These are phyloP conservation scores for Azorinus chamasolen DNA, from an alignment of 2,888 invertebrate species.

Conservation along the genomic window DNA sequence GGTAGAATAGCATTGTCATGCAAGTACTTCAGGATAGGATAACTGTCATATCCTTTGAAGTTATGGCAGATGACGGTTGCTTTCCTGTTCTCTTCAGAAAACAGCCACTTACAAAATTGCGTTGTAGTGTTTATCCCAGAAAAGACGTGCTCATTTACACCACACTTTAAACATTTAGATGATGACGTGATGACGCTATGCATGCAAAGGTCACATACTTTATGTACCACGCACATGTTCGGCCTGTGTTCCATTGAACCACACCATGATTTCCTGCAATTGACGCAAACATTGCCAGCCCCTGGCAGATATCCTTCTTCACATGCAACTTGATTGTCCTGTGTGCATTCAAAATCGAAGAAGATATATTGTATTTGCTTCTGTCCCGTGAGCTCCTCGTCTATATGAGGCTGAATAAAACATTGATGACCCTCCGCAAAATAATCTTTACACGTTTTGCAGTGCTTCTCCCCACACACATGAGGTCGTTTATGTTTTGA, in stretches of 20 bases:
- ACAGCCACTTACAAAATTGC: conserved; percentile 47
- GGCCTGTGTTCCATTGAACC: too few relatives aligned
- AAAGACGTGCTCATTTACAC: conserved; percentile 37
- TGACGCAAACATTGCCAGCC: conserved; percentile 25
- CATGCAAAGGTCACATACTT: conserved; percentile 38
- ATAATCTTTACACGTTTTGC: conserved; percentile 33
- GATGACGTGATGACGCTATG: conserved; percentile 20
- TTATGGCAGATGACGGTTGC: conserved; percentile 53
- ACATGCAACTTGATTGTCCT: conserved; percentile 14
- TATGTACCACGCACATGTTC: conserved; percentile 54
- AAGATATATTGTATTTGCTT: conserved; percentile 11
- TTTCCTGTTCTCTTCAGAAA: conserved; percentile 43
- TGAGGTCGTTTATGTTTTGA: conserved; percentile 11
- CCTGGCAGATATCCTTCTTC: conserved; percentile 22
- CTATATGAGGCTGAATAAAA: conserved; percentile 21
- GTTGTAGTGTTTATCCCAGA: conserved; percentile 26
- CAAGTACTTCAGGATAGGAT: conserved; percentile 47
- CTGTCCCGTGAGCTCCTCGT: neutral
- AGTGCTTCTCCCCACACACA: conserved; percentile 20
- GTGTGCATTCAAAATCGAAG: too few relatives aligned
- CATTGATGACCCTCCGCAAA: conserved; percentile 22
- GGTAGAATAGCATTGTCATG: conserved; percentile 44
- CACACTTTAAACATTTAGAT: conserved; percentile 33
- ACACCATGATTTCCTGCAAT: conserved; percentile 45
- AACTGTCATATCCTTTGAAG: too few relatives aligned